These are phyloP conservation scores for Diphyllodes magnificus DNA, from an alignment of 2,113 vertebrate genomes.

Conservation along the genomic window DNA sequence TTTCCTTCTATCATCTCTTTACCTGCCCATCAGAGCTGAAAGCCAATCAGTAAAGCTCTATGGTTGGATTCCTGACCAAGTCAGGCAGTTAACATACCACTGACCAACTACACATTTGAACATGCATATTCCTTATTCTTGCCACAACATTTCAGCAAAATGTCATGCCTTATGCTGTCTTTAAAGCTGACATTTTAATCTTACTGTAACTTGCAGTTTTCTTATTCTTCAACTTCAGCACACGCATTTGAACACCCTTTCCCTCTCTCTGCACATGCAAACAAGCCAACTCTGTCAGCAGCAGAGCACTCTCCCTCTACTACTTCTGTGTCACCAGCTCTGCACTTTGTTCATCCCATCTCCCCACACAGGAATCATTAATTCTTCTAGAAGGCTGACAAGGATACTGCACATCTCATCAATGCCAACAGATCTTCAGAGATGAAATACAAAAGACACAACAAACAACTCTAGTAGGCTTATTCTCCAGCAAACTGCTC, in stretches of 20 bases:
- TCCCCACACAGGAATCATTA: background rate
- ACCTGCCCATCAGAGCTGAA: background rate
- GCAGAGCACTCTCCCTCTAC: background rate
- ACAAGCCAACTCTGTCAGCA: background rate
- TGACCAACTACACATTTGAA: background rate
- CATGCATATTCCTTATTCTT: background rate
- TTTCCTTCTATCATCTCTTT: background rate
- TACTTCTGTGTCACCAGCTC: background rate
- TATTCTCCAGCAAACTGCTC: background rate
- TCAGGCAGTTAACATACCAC: background rate
- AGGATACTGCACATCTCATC: accelerated
- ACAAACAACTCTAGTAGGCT: background rate
- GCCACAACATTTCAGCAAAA: background rate
- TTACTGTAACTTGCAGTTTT: background rate
- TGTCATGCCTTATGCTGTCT: background rate
- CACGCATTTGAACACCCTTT: background rate
- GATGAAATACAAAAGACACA: background rate
- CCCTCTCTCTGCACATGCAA: background rate
- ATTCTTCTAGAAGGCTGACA: background rate
- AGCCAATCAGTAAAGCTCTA: background rate
- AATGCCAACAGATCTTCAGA: background rate
- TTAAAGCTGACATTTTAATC: background rate
- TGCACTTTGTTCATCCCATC: background rate
- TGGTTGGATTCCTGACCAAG: background rate
- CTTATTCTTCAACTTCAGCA: background rate